phyloP scores from a whole-genome alignment of 2,113 vertebrate genomes.

The Podarcis raffonei region DNA sequence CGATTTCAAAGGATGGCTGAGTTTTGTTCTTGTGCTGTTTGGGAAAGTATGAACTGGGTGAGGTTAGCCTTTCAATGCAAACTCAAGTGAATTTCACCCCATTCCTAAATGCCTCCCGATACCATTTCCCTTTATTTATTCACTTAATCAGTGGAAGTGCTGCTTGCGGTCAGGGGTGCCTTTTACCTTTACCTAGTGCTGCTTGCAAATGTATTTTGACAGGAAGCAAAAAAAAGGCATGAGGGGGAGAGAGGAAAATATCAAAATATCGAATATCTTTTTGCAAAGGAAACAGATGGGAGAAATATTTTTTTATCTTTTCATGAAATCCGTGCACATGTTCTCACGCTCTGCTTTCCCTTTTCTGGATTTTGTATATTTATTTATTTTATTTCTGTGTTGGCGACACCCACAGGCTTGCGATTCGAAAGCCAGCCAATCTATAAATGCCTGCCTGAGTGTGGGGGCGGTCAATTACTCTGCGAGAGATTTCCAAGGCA shows the following conservation, averaged over 20 bases:
- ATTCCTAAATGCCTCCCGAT: not conserved
- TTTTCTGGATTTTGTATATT: not conserved
- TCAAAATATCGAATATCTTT: too few relatives aligned
- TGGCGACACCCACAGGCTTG: constrained; percentile 37
- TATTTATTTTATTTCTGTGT: not conserved
- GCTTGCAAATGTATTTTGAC: constrained; percentile 30
- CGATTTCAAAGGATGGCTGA: too few relatives aligned
- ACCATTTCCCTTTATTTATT: constrained; percentile 34
- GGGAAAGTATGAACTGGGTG: too few relatives aligned
- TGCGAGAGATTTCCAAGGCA: constrained; percentile 50
- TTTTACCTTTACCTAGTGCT: not conserved
- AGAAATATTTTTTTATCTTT: not conserved
- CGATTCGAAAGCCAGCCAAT: constrained; percentile 28
- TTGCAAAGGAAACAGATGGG: constrained; percentile 9
- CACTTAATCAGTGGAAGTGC: constrained; percentile 14
- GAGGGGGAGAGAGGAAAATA: too few relatives aligned
- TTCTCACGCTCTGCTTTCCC: not conserved
- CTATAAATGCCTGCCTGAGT: not conserved
- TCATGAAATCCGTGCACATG: not conserved
- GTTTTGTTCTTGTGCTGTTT: too few relatives aligned
- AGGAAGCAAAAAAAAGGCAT: not conserved
- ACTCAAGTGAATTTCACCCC: too few relatives aligned
- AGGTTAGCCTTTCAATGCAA: too few relatives aligned
- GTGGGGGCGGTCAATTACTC: constrained; percentile 28
- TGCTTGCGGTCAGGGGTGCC: not conserved